These are phyloP conservation scores for Scrobipalpa costella DNA, from an alignment of 2,888 invertebrate species.

Conservation along the genomic window DNA sequence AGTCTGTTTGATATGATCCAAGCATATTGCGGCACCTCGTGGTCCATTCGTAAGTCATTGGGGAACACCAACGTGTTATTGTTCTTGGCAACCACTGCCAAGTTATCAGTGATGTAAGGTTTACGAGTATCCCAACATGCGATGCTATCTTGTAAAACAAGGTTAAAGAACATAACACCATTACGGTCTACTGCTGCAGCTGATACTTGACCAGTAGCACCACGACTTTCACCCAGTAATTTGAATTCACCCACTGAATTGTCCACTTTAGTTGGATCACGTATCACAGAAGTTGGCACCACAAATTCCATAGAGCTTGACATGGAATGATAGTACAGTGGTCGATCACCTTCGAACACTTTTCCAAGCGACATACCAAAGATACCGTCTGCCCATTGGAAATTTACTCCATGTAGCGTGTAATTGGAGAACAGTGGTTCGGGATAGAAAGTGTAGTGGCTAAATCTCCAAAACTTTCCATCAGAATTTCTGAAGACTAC, in stretches of 20 bases:
- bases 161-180: slow-evolving; percentile 90
- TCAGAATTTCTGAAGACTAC: slow-evolving; percentile 83
- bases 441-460: slow-evolving; percentile 86
- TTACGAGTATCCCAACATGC: slow-evolving; percentile 93
- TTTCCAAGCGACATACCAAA: slow-evolving; percentile 88
- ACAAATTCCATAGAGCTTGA: slow-evolving; percentile 90
- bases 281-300: slow-evolving; percentile 85
- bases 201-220: slow-evolving; percentile 85
- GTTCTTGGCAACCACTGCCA: slow-evolving; percentile 84
- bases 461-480: slow-evolving; percentile 83
- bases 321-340: slow-evolving; percentile 91
- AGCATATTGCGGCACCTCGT: slow-evolving; percentile 84
- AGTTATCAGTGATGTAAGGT: slow-evolving; percentile 84
- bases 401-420: slow-evolving; percentile 87
- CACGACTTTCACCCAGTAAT: slow-evolving; percentile 78
- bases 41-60: slow-evolving; percentile 89
- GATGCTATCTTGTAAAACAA: slow-evolving; percentile 88
- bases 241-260: slow-evolving; percentile 65
- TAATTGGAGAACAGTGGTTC: slow-evolving; percentile 88
- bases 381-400: slow-evolving; percentile 91
- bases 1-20: slow-evolving; percentile 90
- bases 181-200: slow-evolving; percentile 87
- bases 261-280: slow-evolving; percentile 79
- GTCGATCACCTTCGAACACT: slow-evolving; percentile 78
- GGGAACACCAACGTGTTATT: slow-evolving; percentile 87